Base-by-base conservation (phyloP, 2,113 vertebrate genomes). In the Nycticryphes semicollaris region DNA sequence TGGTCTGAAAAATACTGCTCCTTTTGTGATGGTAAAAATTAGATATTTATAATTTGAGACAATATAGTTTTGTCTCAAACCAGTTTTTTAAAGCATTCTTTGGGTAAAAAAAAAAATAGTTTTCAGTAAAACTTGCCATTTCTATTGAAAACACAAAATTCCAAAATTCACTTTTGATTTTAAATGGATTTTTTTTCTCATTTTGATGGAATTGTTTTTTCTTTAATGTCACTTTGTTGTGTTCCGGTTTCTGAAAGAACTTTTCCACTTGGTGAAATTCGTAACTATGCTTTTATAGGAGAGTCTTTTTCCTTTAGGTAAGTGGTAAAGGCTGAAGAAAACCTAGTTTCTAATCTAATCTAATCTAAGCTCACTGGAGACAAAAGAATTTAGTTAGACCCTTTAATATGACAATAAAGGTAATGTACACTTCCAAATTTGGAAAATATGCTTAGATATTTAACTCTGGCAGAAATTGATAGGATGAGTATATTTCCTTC, bases 101-200 rank as follows among this genome's bases (percentile, higher is more conserved):
- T 22, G 0, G 0, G 5, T 7, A 4, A 3, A 9, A 54, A 3
- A 9, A 54, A 35, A 9, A 51, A 51, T 14, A 24, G 4, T 5
- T 70, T 54, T 39, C 15, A 60, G 15, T 48, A 66, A 73, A 80
- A 64, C 4, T 17, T 63, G 39, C 12, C 23, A 10, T 45, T 81
- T 84, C 9, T 53, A 8, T 5, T 53, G 31, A 62, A 83, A 87
- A 16, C 1, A 53, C 23, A 59, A 80, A 72, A 63, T 39, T 1
- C 3, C 4, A 79, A 72, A 88, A 62, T 3, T 0, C n/a, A 33
- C 41, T 41, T 50, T 10, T 25, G 6, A 4, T 54, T 43, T 54
- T 30, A 69, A 68, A 28, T 16, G 43, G 75, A 54, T 35, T 84
- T 30, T 15, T 17, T 6, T 75, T 5, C 85, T 5, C 85, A 45